Percentiles rank a stretch among this genome's conserved stretches.
Conservation (phyloP, 1,140 invertebrate species). For the Gonatopus flavifemur region DNA sequence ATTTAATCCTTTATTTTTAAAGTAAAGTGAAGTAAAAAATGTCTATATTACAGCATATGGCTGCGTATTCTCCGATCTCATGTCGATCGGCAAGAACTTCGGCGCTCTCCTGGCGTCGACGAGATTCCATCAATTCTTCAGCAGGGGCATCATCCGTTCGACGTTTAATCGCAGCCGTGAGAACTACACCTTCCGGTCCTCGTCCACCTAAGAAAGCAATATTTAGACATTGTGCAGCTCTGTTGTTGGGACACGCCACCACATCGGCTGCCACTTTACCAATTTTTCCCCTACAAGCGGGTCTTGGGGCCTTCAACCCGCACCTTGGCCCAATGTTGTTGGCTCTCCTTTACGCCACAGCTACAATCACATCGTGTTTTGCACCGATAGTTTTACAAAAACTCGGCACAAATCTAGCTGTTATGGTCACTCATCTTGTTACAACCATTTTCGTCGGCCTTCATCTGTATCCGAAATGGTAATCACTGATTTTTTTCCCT, state of each 20-base stretch:
- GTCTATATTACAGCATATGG: slow-evolving; percentile 57
- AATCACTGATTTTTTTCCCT: slow-evolving; percentile 58
- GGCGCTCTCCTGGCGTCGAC: slow-evolving; percentile 52
- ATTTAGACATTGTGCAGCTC: slow-evolving; percentile 59
- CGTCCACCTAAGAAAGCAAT: slow-evolving; percentile 58
- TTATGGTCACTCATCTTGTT: slow-evolving; percentile 56
- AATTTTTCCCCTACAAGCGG: slow-evolving; percentile 63
- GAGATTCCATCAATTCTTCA: slow-evolving; percentile 68
- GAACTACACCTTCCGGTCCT: slow-evolving; percentile 54
- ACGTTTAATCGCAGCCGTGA: slow-evolving; percentile 65
- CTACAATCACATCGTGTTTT: slow-evolving; percentile 59
- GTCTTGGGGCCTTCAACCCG: slow-evolving; percentile 41
- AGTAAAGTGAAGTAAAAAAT: too few relatives aligned
- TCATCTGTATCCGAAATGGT: slow-evolving; percentile 66
- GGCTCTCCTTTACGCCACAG: slow-evolving; percentile 59
- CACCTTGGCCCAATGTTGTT: slow-evolving; percentile 61
- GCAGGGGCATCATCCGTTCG: slow-evolving; percentile 70
- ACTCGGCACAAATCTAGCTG: slow-evolving; percentile 59
- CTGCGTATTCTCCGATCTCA: slow-evolving; percentile 64
- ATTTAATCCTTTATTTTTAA: too few relatives aligned
- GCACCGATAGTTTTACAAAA: slow-evolving; percentile 60
- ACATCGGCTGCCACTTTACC: slow-evolving; percentile 67
- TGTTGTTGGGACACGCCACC: slow-evolving; percentile 63
- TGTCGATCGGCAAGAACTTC: slow-evolving; percentile 58
- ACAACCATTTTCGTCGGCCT: slow-evolving; percentile 61